Base-by-base conservation (phyloP, 2,888 invertebrate genomes). In the Cheilosia vernalis region DNA sequence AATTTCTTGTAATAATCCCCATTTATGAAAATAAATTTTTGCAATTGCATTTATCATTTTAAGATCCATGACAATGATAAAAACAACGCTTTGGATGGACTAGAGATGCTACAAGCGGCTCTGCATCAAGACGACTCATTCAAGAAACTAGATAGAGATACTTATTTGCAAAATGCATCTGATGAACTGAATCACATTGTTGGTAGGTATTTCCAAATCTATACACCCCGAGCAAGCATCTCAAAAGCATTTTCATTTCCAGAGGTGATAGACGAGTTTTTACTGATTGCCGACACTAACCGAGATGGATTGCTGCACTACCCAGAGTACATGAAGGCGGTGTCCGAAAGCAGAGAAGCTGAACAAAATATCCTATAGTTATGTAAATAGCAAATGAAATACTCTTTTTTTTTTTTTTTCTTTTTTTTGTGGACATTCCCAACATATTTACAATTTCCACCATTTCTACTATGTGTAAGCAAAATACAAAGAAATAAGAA, bases 251-350 rank as follows among this genome's bases (percentile, higher is more conserved):
- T 19, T 33, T 24, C 15, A 7, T 40, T 77, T 93, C 37, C 92
- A 98, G 98, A 95, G 87, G 93, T 98, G 64, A 96, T 98, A 49
- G 98, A 98, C 90, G 95, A 95, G 88, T 97, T 98, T 10, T 92
- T 98, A 44, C 93, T 93, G 74, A 95, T 96, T 84, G 98, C 98
- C 89, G 98, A 98, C 91, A 92, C 94, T 0, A 95, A 98, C 90
- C 94, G 95, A 47, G 98, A 98, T 89, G 98, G 98, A 0, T 97
- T 94, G 90, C 92, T 98, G 42, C 97, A 96, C 80, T 98, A 98
- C 90, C 93, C 95, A 0, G 98, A 98, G 90, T 97, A 95, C 89
- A 94, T 94, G 1, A 91, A 90, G 79, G 92, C 92, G 15, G 88
- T 89, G 5, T 74, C 81, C 55, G 87, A 88, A 33, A 87, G 85